These are phyloP conservation scores for Cerceris ruficornis DNA, from an alignment of 2,888 invertebrate genomes.

Conservation along the genomic window DNA sequence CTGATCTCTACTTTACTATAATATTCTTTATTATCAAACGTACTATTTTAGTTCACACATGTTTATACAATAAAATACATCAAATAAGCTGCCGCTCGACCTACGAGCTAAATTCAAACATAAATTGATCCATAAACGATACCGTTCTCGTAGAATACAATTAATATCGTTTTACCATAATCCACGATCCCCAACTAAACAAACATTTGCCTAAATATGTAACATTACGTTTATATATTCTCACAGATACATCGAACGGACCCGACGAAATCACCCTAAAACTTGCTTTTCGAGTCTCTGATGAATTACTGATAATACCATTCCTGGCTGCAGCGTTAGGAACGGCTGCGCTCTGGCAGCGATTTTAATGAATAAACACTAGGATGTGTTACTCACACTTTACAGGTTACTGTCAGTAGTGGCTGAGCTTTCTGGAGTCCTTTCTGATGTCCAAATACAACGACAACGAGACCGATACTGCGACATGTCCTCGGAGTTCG, in stretches of 20 bases:
- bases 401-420: constrained; percentile 18
- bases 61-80: no score
- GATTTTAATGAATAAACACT: constrained; percentile 26
- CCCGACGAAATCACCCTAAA: background rate
- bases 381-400: constrained; percentile 34
- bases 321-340: background rate
- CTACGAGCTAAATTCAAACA: no score
- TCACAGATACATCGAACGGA: background rate
- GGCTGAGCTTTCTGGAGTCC: constrained; percentile 49
- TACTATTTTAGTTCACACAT: no score
- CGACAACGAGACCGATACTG: constrained; percentile 43
- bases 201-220: no score
- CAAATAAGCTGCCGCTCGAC: no score
- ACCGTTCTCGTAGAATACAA: no score
- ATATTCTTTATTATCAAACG: no score
- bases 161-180: no score
- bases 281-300: background rate
- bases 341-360: background rate
- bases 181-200: no score
- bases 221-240: no score
- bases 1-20: no score
- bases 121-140: no score
- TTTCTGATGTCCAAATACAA: constrained; percentile 60
- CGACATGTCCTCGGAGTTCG: constrained; percentile 63
- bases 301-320: constrained; percentile 6